Evolutionary conservation across 2,113 vertebrate genomes (phyloP), one percentile per base, ranked within the genome.

Genomic region (Podarcis muralis): DNA sequence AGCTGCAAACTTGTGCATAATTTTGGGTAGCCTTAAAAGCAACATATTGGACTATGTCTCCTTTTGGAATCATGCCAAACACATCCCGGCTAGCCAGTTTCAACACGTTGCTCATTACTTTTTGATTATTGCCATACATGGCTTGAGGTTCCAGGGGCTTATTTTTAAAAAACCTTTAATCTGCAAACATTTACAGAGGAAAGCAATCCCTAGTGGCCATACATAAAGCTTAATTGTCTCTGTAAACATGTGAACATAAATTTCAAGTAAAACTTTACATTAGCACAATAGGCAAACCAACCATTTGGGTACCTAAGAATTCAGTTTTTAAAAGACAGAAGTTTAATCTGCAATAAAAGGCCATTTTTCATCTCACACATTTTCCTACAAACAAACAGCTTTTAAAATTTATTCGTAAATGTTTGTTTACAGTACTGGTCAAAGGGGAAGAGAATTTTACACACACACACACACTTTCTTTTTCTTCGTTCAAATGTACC

Each of bases 171-270:
- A 95, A 96, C 95, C 35, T 92, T 93, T 97, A 97, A 98, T 98
- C 96, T 97, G 96, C 96, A 98, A 98, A 97, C 94, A 98, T 97
- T 98, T 97, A 97, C 93, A 93, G 95, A 98, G 94, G 95, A 94
- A 93, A 11, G 94, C 77, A 93, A 94, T 94, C 96, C 96, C 95
- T 86, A 71, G 93, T 87, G 94, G 94, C 94, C 94, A 94, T 91
- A 94, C 20, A 91, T 84, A 93, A 95, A 95, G 92, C 93, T 95
- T 95, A 95, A 97, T 92, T 88, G 87, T 88, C 93, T 92, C 92
- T 92, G 83, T 95, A 96, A 97, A 96, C 95, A 94, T 85, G 94
- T 85, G 89, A 80, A 93, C 0, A 18, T 90, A 92, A 89, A 93
- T 88, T 91, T 82, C 76, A 89, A 94, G 92, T 81, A 93, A 89